These are phyloP conservation scores for Nothura maculosa DNA, from an alignment of 2,797 vertebrate species.

Conservation along the genomic window DNA sequence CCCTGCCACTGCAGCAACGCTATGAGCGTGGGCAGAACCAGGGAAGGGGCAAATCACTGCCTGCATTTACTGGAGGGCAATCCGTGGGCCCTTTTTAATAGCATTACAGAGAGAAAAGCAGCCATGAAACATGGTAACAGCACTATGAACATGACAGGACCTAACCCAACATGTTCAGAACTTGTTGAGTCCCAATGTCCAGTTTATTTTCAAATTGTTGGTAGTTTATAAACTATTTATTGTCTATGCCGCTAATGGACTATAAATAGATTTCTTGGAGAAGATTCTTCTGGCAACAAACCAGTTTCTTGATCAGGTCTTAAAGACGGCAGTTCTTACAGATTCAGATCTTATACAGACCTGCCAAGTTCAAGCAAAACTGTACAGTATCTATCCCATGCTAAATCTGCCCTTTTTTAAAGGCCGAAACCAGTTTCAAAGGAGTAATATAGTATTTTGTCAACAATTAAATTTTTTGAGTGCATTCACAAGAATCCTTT, in stretches of 20 bases:
- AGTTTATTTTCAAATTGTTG: neutral
- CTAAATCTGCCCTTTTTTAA: conserved; percentile 38
- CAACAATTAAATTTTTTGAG: conserved; percentile 74
- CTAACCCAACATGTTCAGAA: neutral
- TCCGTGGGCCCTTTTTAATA: neutral
- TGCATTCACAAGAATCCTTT: conserved; percentile 75
- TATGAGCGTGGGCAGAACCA: conserved; percentile 20
- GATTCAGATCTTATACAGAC: conserved; percentile 24
- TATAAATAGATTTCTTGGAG: neutral
- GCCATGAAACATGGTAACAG: neutral
- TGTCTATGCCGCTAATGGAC: neutral
- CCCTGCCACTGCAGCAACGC: conserved; percentile 25
- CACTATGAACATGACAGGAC: neutral
- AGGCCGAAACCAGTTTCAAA: conserved; percentile 59
- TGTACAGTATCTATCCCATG: conserved; percentile 6
- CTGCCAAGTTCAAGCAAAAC: conserved; percentile 35
- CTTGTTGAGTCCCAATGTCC: neutral
- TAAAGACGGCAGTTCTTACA: neutral
- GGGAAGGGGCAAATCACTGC: conserved; percentile 22
- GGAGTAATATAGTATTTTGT: conserved; percentile 72
- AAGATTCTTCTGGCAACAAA: neutral
- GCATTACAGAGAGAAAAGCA: neutral
- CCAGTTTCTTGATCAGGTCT: neutral
- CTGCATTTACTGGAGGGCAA: neutral
- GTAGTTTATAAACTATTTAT: neutral